Base-by-base conservation (phyloP, 2,888 invertebrate species). In the Seira sanloemensis region DNA sequence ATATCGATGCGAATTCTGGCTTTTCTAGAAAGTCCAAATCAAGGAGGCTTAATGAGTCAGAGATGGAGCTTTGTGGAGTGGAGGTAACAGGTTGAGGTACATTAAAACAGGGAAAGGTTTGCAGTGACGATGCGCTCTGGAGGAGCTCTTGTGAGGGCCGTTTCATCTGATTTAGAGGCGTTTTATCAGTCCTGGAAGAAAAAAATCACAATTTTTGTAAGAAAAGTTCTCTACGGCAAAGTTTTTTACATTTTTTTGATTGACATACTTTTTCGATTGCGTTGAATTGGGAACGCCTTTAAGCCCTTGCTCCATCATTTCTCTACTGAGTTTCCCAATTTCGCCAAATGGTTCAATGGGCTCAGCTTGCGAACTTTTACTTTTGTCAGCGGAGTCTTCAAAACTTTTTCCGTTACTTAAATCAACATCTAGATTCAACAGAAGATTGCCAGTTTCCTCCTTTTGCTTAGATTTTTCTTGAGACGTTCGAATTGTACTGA, bases 21-120 rank as follows among this genome's bases (percentile, higher is more conserved):
- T 85, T 87, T 19, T 89, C 89, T 21, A 89, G 58, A 69, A 82
- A 88, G 58, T 87, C 86, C 9, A 89, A 78, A 75, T 89, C 89
- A 21, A 89, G 66, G 65, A 85, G 75, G 16, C 37, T 37, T 19
- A 71, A 66, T 0, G 78, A 58, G 25, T 84, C 67, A 26, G 65
- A 26, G 0, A 54, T 21, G 4, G 65, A 37, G 18, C 27, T 69
- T 37, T 58, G 78, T 0, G 54, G 71, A n/a, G 69, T 27, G 9
- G 7, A 73, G n/a, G 4, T 4, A 37, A 37, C 37, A 7, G 37
- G 12, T 37, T 37, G 37, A 37, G 37, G 37, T 37, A 37, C 37
- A 7, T 4, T 4, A 37, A 37, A 37, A 7, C 5, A 37, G 4
- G 37, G 37, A 37, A 37, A 37, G 12, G 5, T 12, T 37, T 4